A percentile compares a stretch with the other conserved stretches of the same genome.
phyloP scores from a whole-genome alignment of 2,797 vertebrate species.

The Karalla daura region DNA sequence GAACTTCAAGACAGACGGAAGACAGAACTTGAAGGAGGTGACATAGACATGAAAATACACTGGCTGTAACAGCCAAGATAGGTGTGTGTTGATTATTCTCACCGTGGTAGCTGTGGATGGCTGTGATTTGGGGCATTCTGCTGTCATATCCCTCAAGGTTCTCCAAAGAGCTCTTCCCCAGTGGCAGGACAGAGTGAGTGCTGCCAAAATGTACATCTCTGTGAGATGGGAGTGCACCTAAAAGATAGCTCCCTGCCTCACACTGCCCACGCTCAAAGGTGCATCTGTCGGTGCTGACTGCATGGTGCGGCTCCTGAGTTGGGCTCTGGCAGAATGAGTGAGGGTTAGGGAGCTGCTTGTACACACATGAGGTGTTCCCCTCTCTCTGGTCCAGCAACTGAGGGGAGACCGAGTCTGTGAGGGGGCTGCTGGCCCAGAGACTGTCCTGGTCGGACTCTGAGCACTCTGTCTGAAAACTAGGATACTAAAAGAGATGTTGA shows the following conservation, averaged over 20 bases:
- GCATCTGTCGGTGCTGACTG: slow-evolving; percentile 65
- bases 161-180: slow-evolving; percentile 89
- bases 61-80: background rate
- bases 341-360: slow-evolving; percentile 88
- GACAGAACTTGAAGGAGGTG: background rate
- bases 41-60: too few species aligned
- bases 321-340: slow-evolving; percentile 88
- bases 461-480: slow-evolving; percentile 92
- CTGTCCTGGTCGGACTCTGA: slow-evolving; percentile 96
- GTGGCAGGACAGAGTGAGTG: slow-evolving; percentile 84
- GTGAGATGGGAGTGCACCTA: slow-evolving; percentile 87
- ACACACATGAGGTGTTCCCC: slow-evolving; percentile 89
- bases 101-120: slow-evolving; percentile 91
- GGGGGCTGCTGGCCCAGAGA: slow-evolving; percentile 94
- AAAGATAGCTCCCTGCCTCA: slow-evolving; percentile 93
- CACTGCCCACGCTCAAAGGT: slow-evolving; percentile 90
- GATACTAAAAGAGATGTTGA: slow-evolving; percentile 81
- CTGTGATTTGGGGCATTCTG: slow-evolving; percentile 89
- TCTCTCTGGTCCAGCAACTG: slow-evolving; percentile 91
- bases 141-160: slow-evolving; percentile 88
- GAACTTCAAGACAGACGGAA: too few species aligned
- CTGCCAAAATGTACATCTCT: slow-evolving; percentile 91
- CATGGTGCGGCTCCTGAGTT: slow-evolving; percentile 80
- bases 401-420: slow-evolving; percentile 91
- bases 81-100: slow-evolving; percentile 63